Conservation (phyloP, 2,797 vertebrate genomes). For the Benthosema pterotum region DNA sequence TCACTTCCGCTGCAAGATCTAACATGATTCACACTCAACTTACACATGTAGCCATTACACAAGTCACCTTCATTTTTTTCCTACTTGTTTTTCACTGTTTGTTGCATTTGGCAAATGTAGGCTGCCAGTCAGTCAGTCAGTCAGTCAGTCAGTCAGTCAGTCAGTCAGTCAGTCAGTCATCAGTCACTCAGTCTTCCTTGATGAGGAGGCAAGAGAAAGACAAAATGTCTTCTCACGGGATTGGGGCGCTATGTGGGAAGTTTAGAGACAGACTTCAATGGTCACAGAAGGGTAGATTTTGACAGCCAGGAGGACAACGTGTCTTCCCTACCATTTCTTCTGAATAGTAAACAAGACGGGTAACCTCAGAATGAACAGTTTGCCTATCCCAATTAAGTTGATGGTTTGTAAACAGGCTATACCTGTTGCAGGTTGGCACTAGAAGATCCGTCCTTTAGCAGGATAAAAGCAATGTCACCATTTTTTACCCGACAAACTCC, state of each 20-base stretch:
- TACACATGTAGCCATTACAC: constrained; percentile 9
- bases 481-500: background rate
- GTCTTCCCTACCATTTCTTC: too few relatives aligned
- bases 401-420: too few relatives aligned
- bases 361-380: too few relatives aligned
- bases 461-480: background rate
- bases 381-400: too few relatives aligned
- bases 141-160: constrained; percentile 16
- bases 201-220: too few relatives aligned
- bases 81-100: constrained; percentile 13
- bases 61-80: background rate
- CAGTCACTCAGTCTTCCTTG: constrained; percentile 8
- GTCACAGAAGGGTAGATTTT: too few relatives aligned
- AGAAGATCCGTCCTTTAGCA: too few relatives aligned
- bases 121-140: constrained; percentile 10
- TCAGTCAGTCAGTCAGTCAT: constrained; percentile 16
- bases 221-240: too few relatives aligned
- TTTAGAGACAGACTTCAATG: too few relatives aligned
- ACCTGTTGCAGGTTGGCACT: background rate
- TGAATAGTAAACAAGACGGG: too few relatives aligned
- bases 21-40: background rate
- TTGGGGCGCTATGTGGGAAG: too few relatives aligned
- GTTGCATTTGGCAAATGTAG: background rate
- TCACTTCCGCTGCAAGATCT: background rate
- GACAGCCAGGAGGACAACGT: too few relatives aligned